Conservation (phyloP, 2,113 vertebrate genomes). For the Narcine bancroftii region DNA sequence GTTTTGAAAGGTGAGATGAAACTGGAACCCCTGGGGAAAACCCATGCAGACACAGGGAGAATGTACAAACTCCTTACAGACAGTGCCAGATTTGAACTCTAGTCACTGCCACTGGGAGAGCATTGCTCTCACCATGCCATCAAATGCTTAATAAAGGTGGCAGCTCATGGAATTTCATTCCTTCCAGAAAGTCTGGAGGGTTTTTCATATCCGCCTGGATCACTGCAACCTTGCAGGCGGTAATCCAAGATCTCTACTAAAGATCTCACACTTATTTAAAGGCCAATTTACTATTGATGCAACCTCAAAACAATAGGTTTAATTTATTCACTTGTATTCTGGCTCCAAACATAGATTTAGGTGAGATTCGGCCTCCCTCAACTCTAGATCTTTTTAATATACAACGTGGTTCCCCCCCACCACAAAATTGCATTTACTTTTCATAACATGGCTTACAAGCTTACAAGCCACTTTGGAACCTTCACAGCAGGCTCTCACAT, state of each 20-base stretch:
- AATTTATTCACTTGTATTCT: background rate
- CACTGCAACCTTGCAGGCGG: background rate
- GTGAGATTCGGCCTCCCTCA: background rate
- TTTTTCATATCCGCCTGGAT: background rate
- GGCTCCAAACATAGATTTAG: background rate
- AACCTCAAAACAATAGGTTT: background rate
- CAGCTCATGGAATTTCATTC: background rate
- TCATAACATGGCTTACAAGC: background rate
- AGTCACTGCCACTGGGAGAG: no score
- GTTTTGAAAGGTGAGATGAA: no score
- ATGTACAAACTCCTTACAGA: no score
- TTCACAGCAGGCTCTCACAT: no score
- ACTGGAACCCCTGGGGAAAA: no score
- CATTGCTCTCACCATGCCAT: no score
- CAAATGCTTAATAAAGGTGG: background rate
- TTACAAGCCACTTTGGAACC: background rate
- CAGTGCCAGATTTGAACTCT: no score
- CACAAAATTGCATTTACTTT: background rate
- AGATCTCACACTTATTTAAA: background rate
- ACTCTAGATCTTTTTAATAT: background rate
- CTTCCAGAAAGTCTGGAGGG: background rate
- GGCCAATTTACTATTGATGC: background rate
- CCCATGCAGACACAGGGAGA: no score
- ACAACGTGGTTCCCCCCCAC: no score
- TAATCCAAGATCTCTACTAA: background rate